These are phyloP conservation scores for Carcinoscorpius rotundicauda DNA, from an alignment of 1,140 invertebrate species.

Conservation along the genomic window DNA sequence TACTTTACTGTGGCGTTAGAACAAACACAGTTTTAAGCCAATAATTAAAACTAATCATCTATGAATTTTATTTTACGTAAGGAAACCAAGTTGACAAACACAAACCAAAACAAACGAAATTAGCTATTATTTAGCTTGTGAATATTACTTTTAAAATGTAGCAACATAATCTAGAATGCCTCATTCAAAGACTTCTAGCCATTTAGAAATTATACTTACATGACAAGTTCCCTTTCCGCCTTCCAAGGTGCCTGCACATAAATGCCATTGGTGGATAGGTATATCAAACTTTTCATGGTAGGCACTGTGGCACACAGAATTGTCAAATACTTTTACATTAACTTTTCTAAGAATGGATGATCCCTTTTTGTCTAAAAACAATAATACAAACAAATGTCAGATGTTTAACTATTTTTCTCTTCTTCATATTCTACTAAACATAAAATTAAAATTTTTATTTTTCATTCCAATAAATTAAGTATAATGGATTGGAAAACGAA, in stretches of 20 bases:
- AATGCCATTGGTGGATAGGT: conserved; percentile 59
- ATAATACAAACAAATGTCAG: neutral
- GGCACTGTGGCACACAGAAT: conserved; percentile 29
- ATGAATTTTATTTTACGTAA: no score
- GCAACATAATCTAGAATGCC: no score
- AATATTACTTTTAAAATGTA: no score
- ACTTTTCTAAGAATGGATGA: conserved; percentile 41
- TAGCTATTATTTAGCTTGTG: no score
- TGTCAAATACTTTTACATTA: conserved; percentile 50
- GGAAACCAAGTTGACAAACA: no score
- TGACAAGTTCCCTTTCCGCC: conserved; percentile 58
- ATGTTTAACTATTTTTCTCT: no score
- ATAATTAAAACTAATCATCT: no score
- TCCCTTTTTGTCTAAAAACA: conserved; percentile 23
- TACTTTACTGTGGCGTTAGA: no score
- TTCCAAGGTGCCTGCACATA: conserved; percentile 67
- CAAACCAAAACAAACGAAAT: no score
- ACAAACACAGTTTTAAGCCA: no score
- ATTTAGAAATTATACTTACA: conserved; percentile 8
- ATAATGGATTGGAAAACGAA: neutral
- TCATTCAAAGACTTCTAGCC: neutral
- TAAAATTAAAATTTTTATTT: neutral
- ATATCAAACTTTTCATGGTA: conserved; percentile 46
- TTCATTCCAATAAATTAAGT: neutral
- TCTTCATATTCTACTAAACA: no score